Percentiles rank a stretch among this genome's conserved stretches.
phyloP scores from a whole-genome alignment of 2,113 vertebrate genomes.

The Aramus guarauna region DNA sequence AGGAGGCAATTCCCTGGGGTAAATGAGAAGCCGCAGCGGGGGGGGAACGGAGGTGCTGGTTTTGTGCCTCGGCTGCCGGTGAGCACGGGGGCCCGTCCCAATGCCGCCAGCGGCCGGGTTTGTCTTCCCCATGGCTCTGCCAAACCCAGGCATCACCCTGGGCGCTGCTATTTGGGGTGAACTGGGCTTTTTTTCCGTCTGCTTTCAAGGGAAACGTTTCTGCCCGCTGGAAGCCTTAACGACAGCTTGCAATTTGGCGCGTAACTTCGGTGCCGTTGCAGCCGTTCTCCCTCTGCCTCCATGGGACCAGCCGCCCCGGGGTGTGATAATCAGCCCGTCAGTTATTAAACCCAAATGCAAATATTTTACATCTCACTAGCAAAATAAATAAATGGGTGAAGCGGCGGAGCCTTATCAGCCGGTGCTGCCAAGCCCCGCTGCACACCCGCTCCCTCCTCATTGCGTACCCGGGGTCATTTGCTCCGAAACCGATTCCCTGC shows the following conservation, averaged over 20 bases:
- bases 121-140: neutral
- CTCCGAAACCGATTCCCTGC: neutral
- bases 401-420: neutral
- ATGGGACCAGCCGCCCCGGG: neutral
- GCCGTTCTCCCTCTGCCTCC: neutral
- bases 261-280: rapidly evolving
- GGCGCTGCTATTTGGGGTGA: neutral
- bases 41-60: neutral
- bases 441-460: rapidly evolving
- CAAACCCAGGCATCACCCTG: neutral
- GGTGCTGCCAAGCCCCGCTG: neutral
- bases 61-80: neutral
- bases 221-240: neutral
- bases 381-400: neutral
- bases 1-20: neutral
- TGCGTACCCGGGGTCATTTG: neutral
- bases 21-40: neutral
- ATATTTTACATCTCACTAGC: neutral
- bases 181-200: neutral
- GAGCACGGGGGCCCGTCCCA: rapidly evolving
- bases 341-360: neutral
- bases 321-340: neutral
- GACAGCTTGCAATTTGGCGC: neutral
- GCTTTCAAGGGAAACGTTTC: neutral
- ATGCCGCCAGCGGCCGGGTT: neutral